Evolutionary conservation across 2,797 vertebrate species (phyloP).

Genomic region (Crax fasciolata): DNA sequence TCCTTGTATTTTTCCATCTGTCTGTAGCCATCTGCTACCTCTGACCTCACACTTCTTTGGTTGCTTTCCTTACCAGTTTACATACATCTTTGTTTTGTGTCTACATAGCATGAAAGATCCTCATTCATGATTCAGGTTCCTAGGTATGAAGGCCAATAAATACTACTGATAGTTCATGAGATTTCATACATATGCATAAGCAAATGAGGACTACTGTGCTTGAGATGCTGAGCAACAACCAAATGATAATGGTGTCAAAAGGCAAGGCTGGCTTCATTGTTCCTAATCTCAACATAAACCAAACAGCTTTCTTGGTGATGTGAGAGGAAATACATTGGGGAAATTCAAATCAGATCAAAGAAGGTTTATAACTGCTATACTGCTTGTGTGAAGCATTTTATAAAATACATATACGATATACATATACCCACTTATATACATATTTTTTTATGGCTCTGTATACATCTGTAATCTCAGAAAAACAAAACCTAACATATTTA

Average conservation of each 20-base stretch:
- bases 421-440: background rate
- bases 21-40: background rate
- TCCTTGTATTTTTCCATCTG: background rate
- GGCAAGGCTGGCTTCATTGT: background rate
- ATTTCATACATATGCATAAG: background rate
- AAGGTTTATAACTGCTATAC: background rate
- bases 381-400: background rate
- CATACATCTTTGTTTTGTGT: background rate
- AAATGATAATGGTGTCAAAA: background rate
- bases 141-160: background rate
- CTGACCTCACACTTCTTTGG: background rate
- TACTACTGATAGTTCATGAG: background rate
- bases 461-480: background rate
- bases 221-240: background rate
- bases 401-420: background rate
- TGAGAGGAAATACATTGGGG: background rate
- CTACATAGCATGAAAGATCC: background rate
- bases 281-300: background rate
- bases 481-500: background rate
- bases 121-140: background rate
- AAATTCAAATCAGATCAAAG: background rate
- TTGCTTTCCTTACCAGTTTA: background rate
- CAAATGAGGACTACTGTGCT: background rate
- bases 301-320: background rate
- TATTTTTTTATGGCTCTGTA: background rate